phyloP scores from a whole-genome alignment of 2,113 vertebrate species.

The Gambusia affinis region DNA sequence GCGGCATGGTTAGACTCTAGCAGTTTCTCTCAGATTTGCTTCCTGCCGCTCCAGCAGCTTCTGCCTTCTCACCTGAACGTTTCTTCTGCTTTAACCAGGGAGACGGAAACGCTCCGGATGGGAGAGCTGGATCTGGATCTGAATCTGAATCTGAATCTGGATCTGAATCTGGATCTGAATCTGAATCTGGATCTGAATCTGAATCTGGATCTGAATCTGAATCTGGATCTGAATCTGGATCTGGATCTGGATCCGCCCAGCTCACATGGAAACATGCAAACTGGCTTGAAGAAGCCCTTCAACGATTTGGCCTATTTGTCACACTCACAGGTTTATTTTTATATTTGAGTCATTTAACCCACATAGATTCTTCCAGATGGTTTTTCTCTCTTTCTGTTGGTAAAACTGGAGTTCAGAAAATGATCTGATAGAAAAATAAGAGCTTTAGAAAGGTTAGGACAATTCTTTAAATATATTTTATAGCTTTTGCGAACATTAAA shows the following conservation, averaged over 20 bases:
- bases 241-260: slow-evolving; percentile 3
- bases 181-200: too few relatives aligned
- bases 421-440: slow-evolving; percentile 43
- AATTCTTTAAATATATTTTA: not conserved
- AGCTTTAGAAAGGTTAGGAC: not conserved
- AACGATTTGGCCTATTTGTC: slow-evolving; percentile 58
- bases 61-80: not conserved
- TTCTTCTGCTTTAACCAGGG: not conserved
- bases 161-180: too few relatives aligned
- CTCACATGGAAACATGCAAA: slow-evolving; percentile 25
- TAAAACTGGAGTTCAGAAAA: slow-evolving; percentile 35
- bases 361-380: slow-evolving; percentile 38
- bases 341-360: slow-evolving; percentile 55
- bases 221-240: too few relatives aligned
- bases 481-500: not conserved
- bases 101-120: slow-evolving; percentile 31
- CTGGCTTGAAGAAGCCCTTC: slow-evolving; percentile 37
- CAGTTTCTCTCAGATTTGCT: not conserved
- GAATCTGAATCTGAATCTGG: too few relatives aligned
- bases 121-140: slow-evolving; percentile 31
- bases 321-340: slow-evolving; percentile 57
- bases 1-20: slow-evolving; percentile 11
- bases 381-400: slow-evolving; percentile 22
- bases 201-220: too few relatives aligned
- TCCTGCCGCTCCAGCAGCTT: slow-evolving; percentile 3